These are phyloP conservation scores for Lycaena phlaeas DNA, from an alignment of 2,888 invertebrate species.

Conservation along the genomic window DNA sequence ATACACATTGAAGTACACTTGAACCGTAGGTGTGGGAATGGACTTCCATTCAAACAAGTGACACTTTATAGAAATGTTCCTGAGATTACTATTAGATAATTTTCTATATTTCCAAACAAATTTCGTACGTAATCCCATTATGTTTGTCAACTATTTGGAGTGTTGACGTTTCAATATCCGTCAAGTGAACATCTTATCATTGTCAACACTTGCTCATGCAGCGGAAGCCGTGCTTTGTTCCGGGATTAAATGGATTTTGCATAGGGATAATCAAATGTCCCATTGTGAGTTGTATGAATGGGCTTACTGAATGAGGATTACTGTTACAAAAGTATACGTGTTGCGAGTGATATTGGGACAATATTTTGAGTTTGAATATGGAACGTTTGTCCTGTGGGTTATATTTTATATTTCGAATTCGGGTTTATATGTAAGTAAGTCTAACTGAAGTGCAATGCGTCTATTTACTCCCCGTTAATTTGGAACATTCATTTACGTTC, in stretches of 20 bases:
- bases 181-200: slow-evolving; percentile 54
- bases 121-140: slow-evolving; percentile 62
- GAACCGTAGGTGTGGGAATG: no score
- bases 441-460: no score
- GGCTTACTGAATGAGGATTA: slow-evolving; percentile 39
- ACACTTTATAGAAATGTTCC: neutral
- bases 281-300: slow-evolving; percentile 33
- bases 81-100: slow-evolving; percentile 9
- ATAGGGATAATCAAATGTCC: slow-evolving; percentile 62
- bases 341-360: slow-evolving; percentile 50
- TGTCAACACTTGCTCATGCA: slow-evolving; percentile 24
- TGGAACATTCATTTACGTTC: no score
- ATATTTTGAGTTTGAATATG: slow-evolving; percentile 32
- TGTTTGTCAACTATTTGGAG: slow-evolving; percentile 49
- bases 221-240: slow-evolving; percentile 69
- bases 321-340: slow-evolving; percentile 48
- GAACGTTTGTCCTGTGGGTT: no score
- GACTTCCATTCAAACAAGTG: neutral
- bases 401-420: neutral
- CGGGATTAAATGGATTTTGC: slow-evolving; percentile 69
- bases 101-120: slow-evolving; percentile 23
- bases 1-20: no score
- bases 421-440: no score
- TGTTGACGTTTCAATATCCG: slow-evolving; percentile 46
- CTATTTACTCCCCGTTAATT: no score